Evolutionary conservation across 2,113 vertebrate genomes (phyloP).

Genomic region (Oncorhynchus tshawytscha): DNA sequence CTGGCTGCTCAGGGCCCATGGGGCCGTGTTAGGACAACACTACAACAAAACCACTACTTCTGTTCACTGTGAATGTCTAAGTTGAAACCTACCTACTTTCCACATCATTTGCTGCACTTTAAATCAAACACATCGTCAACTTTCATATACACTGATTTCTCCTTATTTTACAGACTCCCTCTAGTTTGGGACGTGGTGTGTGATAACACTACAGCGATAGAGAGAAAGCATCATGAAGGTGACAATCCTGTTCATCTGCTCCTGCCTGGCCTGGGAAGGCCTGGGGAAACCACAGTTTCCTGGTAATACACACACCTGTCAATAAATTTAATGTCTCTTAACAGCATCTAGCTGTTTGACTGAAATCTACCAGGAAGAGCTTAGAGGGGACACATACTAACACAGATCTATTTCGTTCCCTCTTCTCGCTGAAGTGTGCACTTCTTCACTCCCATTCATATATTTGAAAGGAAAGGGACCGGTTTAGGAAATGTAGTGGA

Average conservation of each 20-base stretch:
- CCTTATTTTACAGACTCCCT: neutral
- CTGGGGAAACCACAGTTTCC: neutral
- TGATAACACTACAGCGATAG: neutral
- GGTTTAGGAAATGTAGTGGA: too few species aligned
- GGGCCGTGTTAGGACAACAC: neutral
- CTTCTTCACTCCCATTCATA: too few species aligned
- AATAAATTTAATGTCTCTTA: neutral
- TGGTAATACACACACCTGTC: neutral
- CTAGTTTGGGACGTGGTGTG: neutral
- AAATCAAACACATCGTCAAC: neutral
- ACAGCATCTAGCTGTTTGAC: neutral
- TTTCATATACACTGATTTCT: neutral
- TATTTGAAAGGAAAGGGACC: too few species aligned
- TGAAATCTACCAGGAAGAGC: too few species aligned
- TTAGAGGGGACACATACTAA: too few species aligned
- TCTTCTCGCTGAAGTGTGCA: too few species aligned
- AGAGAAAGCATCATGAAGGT: slow-evolving; percentile 11
- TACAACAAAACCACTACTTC: neutral
- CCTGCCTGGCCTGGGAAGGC: neutral
- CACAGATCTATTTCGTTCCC: too few species aligned
- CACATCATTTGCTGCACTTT: neutral
- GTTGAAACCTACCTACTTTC: neutral
- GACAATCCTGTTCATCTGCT: neutral
- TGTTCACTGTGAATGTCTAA: neutral
- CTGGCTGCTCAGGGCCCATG: neutral